Evolutionary conservation across 2,888 invertebrate species (phyloP), one percentile per base, ranked within the genome.

Genomic region (Lydus trimaculatus): DNA sequence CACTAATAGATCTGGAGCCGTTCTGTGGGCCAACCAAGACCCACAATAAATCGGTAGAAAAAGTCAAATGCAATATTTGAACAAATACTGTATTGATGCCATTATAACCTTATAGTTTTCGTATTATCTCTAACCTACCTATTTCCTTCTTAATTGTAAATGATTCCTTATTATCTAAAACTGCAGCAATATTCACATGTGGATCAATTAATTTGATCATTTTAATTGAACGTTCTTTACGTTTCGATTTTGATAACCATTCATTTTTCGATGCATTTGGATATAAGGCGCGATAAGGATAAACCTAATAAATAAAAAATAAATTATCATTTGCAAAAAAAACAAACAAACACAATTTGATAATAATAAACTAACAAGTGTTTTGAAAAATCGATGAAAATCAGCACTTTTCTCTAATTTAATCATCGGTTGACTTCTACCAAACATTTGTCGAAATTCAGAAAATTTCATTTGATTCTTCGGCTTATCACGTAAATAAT

Each of bases 161-260:
- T 60, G 48, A 17, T 13, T 85, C 85, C 2, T 85, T 83, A 11
- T 84, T 85, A 43, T 83, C 84, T 84, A 87, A 87, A 61, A 87
- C 75, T 66, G 89, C 87, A 39, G 84, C 79, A 7, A 89, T 81
- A 67, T 89, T 87, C 15, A 88, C 77, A 70, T 87, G 84, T 0
- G 89, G 89, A 82, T 90, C 86, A n/a, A 88, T 82, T 31, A 92
- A 81, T 75, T 88, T 87, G 8, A 90, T 81, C 58, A 87, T 86
- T 65, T 86, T 83, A 7, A 91, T 79, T 0, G 80, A 78, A 73
- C 88, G 87, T 74, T 90, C 90, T 67, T 84, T 85, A 3, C 81
- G 78, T 72, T 79, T 78, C 65, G 82, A 83, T 78, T 89, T 89
- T 13, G 81, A 80, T 71, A 85, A 86, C 86, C 87, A 90, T 77